Base-by-base conservation (phyloP, 2,113 vertebrate species). In the Nothocercus nigrocapillus region DNA sequence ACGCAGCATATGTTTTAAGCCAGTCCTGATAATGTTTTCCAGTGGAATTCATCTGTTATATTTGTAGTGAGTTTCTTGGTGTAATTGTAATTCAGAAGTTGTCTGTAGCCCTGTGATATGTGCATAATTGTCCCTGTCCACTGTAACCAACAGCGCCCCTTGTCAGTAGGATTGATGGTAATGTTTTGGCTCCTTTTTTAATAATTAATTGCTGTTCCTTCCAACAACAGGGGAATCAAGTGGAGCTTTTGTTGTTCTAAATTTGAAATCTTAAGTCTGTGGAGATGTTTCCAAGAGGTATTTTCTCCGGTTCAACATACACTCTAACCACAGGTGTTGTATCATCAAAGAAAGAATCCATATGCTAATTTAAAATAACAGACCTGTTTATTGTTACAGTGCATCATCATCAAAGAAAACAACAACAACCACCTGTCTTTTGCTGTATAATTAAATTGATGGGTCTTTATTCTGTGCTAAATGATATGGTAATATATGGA, bases 381-480 rank as follows among this genome's bases (percentile, higher is more conserved):
- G 94, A 21, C 88, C 93, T 96, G 96, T 96, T 96, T 96, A 92
- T 94, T 96, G 95, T 96, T 96, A 69, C 63, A 38, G 66, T 89
- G 81, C 86, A 96, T 96, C 96, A 90, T 74, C 93, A 96, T 97
- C 94, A 97, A 97, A 96, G 92, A 95, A 97, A 97, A 97, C 95
- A 97, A 97, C 89, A 97, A 96, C 96, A 94, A 94, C 95, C 96
- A 96, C 95, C 96, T 96, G 96, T 95, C 92, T 96, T 89, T 87
- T 85, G 90, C 81, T 63, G 67, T 94, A 4, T 94, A 95, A 97
- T 97, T 96, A 93, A 90, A 89, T 42, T 70, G 83, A 95, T 38
- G 66, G 70, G 88, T 92, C 95, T 97, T 96, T 95, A 94, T 94
- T 93, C 88, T 89, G 53, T 92, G 63, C 27, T 94, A 82, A 97